Percentiles rank a stretch among this genome's conserved stretches.
phyloP scores from a whole-genome alignment of 2,113 vertebrate genomes.

The Lepus timidus region DNA sequence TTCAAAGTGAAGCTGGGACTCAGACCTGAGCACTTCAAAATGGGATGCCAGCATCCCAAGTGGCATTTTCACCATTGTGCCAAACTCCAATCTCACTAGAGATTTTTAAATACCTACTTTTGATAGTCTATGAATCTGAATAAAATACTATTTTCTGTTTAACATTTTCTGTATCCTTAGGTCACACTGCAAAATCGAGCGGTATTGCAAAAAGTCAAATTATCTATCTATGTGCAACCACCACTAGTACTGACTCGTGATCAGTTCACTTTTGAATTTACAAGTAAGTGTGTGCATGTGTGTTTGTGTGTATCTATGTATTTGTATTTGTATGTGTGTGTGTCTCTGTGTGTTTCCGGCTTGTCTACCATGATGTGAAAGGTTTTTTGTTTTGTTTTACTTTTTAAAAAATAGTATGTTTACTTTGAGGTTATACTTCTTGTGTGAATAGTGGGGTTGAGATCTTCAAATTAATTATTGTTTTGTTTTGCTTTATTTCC shows the following conservation, averaged over 20 bases:
- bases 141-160: conserved; percentile 50
- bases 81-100: not conserved
- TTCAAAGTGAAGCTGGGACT: no score
- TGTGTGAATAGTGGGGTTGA: not conserved
- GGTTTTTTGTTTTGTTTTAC: not conserved
- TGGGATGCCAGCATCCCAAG: no score
- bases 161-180: conserved; percentile 83
- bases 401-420: not conserved
- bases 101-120: conserved; percentile 47
- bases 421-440: not conserved
- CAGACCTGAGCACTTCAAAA: no score
- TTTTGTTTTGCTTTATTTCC: conserved; percentile 47
- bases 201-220: conserved; percentile 86
- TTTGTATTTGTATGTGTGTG: not conserved
- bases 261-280: conserved; percentile 91
- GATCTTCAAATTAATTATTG: not conserved
- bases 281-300: conserved; percentile 88
- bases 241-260: conserved; percentile 93
- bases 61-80: no score
- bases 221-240: conserved; percentile 92
- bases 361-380: not conserved
- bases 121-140: not conserved
- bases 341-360: not conserved
- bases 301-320: not conserved
- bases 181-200: conserved; percentile 90